These are phyloP conservation scores for Eilema caniola DNA, from an alignment of 2,888 invertebrate genomes.

Conservation along the genomic window DNA sequence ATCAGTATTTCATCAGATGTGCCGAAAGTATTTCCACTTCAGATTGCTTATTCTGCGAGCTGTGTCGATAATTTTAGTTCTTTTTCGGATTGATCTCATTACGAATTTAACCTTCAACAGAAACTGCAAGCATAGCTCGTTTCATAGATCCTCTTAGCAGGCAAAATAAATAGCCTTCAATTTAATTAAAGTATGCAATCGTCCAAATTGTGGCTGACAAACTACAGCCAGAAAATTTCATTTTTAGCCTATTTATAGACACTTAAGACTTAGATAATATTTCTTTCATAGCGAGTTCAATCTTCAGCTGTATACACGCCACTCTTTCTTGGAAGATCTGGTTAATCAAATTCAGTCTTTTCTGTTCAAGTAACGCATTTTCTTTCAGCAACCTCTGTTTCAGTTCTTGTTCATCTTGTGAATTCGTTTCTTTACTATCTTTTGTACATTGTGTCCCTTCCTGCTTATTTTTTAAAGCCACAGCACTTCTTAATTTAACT, in stretches of 20 bases:
- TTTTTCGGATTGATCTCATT: neutral
- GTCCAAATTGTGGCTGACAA: neutral
- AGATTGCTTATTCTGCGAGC: too few relatives aligned
- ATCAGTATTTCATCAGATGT: too few relatives aligned
- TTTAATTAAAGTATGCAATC: neutral
- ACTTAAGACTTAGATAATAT: slow-evolving; percentile 78
- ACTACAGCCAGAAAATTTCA: slow-evolving; percentile 1
- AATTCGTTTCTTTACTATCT: slow-evolving; percentile 72
- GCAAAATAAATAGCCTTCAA: neutral
- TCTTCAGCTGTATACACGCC: slow-evolving; percentile 90
- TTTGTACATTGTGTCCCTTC: slow-evolving; percentile 67
- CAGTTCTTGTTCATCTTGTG: slow-evolving; percentile 77
- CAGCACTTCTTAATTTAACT: slow-evolving; percentile 87
- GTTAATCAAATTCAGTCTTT: slow-evolving; percentile 88
- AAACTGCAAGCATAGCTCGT: neutral
- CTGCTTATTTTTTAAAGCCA: slow-evolving; percentile 82
- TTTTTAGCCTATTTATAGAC: neutral
- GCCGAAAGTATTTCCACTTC: too few relatives aligned
- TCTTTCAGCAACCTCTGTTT: slow-evolving; percentile 85
- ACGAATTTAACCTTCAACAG: neutral
- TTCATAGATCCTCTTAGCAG: neutral
- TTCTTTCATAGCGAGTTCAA: slow-evolving; percentile 89
- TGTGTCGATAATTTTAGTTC: too few relatives aligned
- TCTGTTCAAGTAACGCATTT: slow-evolving; percentile 89
- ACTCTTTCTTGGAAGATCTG: slow-evolving; percentile 91